A percentile compares a stretch with the other conserved stretches of the same genome.
Evolutionary conservation across 2,113 vertebrate genomes (phyloP).

Genomic region (Theristicus caerulescens): DNA sequence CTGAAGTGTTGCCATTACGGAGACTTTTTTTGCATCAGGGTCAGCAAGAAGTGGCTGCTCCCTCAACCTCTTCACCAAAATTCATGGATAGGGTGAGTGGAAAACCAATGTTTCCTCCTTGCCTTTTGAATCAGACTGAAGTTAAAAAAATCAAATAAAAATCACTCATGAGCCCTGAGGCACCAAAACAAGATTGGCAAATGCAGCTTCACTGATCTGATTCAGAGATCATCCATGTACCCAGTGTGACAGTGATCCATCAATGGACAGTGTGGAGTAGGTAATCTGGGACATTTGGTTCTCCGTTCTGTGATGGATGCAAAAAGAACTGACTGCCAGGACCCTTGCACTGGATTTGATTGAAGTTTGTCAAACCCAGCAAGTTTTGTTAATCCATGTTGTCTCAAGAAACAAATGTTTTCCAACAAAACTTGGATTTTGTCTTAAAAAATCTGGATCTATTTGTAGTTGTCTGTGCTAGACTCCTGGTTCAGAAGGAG

Average conservation of each 20-base stretch:
- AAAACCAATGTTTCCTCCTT: neutral
- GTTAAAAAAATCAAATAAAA: neutral
- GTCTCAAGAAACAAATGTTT: neutral
- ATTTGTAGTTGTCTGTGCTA: neutral
- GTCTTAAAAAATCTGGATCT: neutral
- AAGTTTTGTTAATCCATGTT: neutral
- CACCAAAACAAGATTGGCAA: neutral
- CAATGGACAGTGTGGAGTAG: fast-evolving
- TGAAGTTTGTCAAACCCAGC: neutral
- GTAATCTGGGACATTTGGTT: neutral
- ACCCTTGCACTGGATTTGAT: neutral
- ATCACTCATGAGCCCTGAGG: neutral
- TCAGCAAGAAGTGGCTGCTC: neutral
- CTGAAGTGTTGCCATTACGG: neutral
- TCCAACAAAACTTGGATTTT: neutral
- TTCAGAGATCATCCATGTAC: neutral
- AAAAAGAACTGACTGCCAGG: neutral
- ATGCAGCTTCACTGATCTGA: neutral
- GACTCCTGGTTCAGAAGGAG: neutral
- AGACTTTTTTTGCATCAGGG: neutral
- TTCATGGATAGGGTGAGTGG: neutral
- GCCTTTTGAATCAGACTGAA: neutral
- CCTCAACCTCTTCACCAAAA: neutral
- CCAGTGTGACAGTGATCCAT: neutral
- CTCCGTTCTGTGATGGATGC: neutral